Evolutionary conservation across 2,113 vertebrate species (phyloP).

Genomic region (Leucoraja erinaceus): DNA sequence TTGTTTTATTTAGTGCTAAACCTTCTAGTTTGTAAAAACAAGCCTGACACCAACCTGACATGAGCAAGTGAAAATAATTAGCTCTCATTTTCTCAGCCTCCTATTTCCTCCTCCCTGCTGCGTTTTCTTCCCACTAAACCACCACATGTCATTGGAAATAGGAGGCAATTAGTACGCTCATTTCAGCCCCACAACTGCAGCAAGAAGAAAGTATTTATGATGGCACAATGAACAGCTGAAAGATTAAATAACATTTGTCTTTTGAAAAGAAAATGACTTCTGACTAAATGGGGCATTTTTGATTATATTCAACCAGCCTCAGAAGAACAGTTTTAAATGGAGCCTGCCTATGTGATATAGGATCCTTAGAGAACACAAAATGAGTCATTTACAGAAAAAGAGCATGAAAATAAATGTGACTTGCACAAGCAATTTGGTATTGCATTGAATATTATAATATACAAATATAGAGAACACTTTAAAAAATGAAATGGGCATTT

Average conservation of each 20-base stretch:
- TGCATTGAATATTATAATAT: background rate
- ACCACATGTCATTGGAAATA: conserved; percentile 99
- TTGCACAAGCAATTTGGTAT: conserved; percentile 66
- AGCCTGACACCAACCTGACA: conserved; percentile 99
- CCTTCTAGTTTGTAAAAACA: conserved; percentile 99
- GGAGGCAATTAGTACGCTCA: conserved; percentile 99
- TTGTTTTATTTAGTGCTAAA: conserved; percentile 99
- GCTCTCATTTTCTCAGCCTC: conserved; percentile 99
- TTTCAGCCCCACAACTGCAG: conserved; percentile 99
- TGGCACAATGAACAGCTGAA: conserved; percentile 99
- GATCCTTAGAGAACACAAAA: conserved; percentile 76
- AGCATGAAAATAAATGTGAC: conserved; percentile 81
- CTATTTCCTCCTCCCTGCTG: conserved; percentile 99
- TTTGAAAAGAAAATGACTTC: conserved; percentile 99
- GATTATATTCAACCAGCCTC: conserved; percentile 99
- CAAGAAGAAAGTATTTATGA: conserved; percentile 99
- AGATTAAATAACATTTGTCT: conserved; percentile 99
- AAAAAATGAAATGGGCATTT: conserved; percentile 1
- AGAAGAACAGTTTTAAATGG: conserved; percentile 87
- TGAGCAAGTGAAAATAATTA: conserved; percentile 99
- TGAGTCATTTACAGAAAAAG: conserved; percentile 86
- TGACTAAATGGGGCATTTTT: conserved; percentile 99
- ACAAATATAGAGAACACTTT: background rate
- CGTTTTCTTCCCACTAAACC: conserved; percentile 99
- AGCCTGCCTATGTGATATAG: conserved; percentile 74